Evolutionary conservation across 2,888 invertebrate species (phyloP).

Genomic region (Microctonus hyperodae): DNA sequence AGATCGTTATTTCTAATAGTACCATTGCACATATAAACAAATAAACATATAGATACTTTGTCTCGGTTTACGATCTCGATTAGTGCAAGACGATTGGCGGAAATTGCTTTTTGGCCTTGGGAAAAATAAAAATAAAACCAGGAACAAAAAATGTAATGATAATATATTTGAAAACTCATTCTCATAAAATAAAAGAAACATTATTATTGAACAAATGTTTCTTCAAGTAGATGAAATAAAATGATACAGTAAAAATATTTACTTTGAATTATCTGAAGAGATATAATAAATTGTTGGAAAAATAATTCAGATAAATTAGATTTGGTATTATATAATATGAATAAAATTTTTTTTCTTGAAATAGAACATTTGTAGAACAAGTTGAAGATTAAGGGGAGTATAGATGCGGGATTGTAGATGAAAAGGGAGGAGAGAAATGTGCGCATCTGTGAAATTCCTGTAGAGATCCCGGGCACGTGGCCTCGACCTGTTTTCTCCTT

Average conservation of each 20-base stretch:
- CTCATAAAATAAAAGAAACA: not conserved
- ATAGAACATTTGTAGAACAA: not conserved
- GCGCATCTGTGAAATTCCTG: slow-evolving; percentile 16
- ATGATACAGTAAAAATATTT: not conserved
- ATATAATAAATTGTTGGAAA: slow-evolving; percentile 11
- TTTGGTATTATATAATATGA: not conserved
- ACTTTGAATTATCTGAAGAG: slow-evolving; percentile 10
- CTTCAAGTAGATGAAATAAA: not conserved
- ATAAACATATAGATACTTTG: not conserved
- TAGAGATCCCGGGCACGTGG: slow-evolving; percentile 8
- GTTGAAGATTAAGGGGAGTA: not conserved
- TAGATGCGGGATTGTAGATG: not conserved
- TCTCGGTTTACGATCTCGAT: not conserved
- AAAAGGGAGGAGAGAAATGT: not conserved
- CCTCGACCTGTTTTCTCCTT: slow-evolving; percentile 25
- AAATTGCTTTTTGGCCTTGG: not conserved
- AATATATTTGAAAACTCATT: not conserved
- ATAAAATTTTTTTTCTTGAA: not conserved
- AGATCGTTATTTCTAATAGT: too few relatives aligned
- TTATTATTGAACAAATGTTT: not conserved
- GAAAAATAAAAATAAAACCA: not conserved
- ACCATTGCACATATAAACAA: not conserved
- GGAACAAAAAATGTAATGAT: not conserved
- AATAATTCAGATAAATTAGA: not conserved
- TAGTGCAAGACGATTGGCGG: not conserved